These are phyloP conservation scores for Anticlea derivata DNA, from an alignment of 2,888 invertebrate species.

Conservation along the genomic window DNA sequence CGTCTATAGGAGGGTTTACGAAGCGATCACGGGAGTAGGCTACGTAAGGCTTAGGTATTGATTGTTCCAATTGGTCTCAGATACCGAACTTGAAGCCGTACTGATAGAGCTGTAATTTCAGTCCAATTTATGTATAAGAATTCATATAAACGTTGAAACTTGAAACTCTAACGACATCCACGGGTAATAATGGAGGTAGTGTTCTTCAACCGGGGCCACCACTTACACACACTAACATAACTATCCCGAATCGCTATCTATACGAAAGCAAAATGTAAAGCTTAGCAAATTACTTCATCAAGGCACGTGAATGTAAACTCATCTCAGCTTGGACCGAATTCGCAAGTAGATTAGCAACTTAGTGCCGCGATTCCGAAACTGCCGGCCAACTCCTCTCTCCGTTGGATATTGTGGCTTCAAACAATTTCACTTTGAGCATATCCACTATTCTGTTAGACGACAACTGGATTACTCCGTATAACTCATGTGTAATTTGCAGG, in stretches of 20 bases:
- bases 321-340: conserved; percentile 29
- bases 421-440: conserved; percentile 23
- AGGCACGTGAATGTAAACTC: conserved; percentile 24
- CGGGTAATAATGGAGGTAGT: too few species aligned
- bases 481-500: background rate
- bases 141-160: too few species aligned
- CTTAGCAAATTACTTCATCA: conserved; percentile 24
- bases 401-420: conserved; percentile 33
- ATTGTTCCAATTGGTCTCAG: background rate
- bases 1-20: background rate
- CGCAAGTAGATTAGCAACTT: conserved; percentile 41
- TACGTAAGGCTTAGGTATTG: too few species aligned
- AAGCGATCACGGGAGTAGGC: background rate
- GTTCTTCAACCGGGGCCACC: too few species aligned
- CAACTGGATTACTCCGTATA: conserved; percentile 6
- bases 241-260: background rate
- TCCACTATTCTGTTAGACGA: conserved; percentile 9
- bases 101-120: too few species aligned
- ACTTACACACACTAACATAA: too few species aligned
- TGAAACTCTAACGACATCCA: too few species aligned
- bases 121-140: too few species aligned
- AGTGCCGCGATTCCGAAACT: conserved; percentile 27
- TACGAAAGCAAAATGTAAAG: background rate
- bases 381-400: conserved; percentile 16
- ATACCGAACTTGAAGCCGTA: too few species aligned